A percentile compares a stretch with the other conserved stretches of the same genome.
phyloP scores from a whole-genome alignment of 2,888 invertebrate genomes.

The Alcis repandata region DNA sequence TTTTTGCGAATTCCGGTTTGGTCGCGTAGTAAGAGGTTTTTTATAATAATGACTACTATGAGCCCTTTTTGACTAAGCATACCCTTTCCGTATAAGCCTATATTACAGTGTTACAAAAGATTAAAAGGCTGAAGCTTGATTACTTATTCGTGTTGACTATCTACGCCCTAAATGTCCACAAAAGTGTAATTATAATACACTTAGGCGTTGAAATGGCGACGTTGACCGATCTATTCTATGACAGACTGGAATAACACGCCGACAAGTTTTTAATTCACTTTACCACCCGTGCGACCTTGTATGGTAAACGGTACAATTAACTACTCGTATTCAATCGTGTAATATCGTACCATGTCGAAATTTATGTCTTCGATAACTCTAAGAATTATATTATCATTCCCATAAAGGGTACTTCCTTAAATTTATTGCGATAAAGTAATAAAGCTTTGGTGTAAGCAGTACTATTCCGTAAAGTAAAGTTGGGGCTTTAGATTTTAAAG shows the following conservation, averaged over 20 bases:
- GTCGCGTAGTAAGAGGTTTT: too few species aligned
- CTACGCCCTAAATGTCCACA: constrained; percentile 1
- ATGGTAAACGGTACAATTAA: constrained; percentile 32
- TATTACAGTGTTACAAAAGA: background rate
- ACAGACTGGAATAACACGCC: constrained; percentile 9
- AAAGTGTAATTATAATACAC: constrained; percentile 19
- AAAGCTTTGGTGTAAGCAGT: constrained; percentile 4
- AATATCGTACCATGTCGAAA: constrained; percentile 4
- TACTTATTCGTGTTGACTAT: constrained; percentile 1
- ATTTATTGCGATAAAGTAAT: constrained; percentile 9
- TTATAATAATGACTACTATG: too few species aligned
- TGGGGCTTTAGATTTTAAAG: background rate
- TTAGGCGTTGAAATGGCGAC: constrained; percentile 1
- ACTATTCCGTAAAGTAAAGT: background rate
- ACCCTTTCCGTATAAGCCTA: too few species aligned
- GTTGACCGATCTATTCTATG: constrained; percentile 18
- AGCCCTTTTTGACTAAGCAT: too few species aligned
- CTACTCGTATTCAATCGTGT: constrained; percentile 17
- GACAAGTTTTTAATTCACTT: constrained; percentile 37
- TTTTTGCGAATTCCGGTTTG: too few species aligned
- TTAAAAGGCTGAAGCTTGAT: background rate
- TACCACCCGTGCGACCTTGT: constrained; percentile 34
- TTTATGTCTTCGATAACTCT: constrained; percentile 4
- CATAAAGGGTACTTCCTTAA: background rate
- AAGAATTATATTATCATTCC: constrained; percentile 1